These are phyloP conservation scores for Cenopis cana DNA, from an alignment of 2,888 invertebrate genomes.

Conservation along the genomic window DNA sequence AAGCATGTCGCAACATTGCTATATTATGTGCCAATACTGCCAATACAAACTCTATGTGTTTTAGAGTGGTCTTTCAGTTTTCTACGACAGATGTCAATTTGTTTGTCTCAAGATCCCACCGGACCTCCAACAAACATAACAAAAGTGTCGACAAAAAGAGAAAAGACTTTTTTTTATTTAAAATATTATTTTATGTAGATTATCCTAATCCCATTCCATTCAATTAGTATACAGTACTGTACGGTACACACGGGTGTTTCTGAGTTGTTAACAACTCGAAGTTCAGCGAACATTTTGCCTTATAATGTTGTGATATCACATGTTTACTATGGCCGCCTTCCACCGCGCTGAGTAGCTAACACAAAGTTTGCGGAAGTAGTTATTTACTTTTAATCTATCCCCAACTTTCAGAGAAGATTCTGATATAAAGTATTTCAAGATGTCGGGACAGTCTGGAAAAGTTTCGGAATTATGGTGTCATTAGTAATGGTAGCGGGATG, in stretches of 20 bases:
- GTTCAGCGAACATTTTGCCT: constrained; percentile 17
- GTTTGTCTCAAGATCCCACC: too few species aligned
- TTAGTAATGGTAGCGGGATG: constrained; percentile 40
- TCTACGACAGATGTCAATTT: too few species aligned
- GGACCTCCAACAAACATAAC: too few species aligned
- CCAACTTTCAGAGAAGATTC: constrained; percentile 31
- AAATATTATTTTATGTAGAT: too few species aligned
- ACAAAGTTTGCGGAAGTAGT: constrained; percentile 39
- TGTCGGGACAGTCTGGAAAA: constrained; percentile 33
- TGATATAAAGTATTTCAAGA: constrained; percentile 31
- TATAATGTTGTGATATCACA: constrained; percentile 22
- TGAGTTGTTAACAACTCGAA: constrained; percentile 8
- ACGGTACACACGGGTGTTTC: too few species aligned
- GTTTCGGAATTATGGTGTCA: constrained; percentile 39
- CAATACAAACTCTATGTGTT: too few species aligned
- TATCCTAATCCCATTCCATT: too few species aligned
- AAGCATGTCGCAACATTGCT: too few species aligned
- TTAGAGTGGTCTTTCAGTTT: too few species aligned
- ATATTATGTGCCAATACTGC: too few species aligned
- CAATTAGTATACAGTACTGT: background rate
- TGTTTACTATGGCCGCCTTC: constrained; percentile 21
- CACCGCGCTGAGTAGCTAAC: constrained; percentile 26
- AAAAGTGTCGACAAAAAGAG: too few species aligned
- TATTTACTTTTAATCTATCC: constrained; percentile 42
- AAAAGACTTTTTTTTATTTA: too few species aligned